Percentiles rank a stretch among this genome's conserved stretches.
Evolutionary conservation across 2,888 invertebrate genomes (phyloP).

Genomic region (Microplitis manilae): DNA sequence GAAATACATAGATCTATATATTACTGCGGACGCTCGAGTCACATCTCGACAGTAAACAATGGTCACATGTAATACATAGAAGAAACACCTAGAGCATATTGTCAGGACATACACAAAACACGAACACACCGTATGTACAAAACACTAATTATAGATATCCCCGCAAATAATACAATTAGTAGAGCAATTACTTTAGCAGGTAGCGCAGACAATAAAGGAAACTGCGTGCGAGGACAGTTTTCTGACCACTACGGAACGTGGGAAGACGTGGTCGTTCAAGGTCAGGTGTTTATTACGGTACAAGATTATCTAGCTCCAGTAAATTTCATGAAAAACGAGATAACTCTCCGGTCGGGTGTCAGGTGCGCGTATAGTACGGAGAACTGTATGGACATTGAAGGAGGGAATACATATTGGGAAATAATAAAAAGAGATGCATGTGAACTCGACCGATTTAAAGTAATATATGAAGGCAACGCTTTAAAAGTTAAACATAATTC

Average conservation of each 20-base stretch:
- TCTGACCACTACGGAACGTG: slow-evolving; percentile 38
- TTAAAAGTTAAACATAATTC: slow-evolving; percentile 17
- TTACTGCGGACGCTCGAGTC: slow-evolving; percentile 30
- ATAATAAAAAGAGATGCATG: slow-evolving; percentile 4
- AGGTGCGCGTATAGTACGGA: slow-evolving; percentile 30
- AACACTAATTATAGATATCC: neutral
- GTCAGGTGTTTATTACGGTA: slow-evolving; percentile 26
- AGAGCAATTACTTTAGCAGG: neutral
- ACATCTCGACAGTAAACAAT: slow-evolving; percentile 23
- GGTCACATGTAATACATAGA: slow-evolving; percentile 15
- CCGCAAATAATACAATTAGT: neutral
- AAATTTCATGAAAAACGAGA: slow-evolving; percentile 31
- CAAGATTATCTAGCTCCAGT: slow-evolving; percentile 20
- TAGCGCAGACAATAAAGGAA: neutral
- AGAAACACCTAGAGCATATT: slow-evolving; percentile 9
- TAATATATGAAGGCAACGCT: slow-evolving; percentile 29
- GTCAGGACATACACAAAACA: slow-evolving; percentile 22
- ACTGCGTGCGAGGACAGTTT: slow-evolving; percentile 18
- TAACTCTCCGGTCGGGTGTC: slow-evolving; percentile 37
- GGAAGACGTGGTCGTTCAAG: slow-evolving; percentile 30
- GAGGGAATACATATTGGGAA: slow-evolving; percentile 42
- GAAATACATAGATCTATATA: slow-evolving; percentile 32
- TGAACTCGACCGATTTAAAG: slow-evolving; percentile 7
- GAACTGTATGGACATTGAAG: slow-evolving; percentile 35
- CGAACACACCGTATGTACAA: slow-evolving; percentile 3